These are phyloP conservation scores for Teleopsis dalmanni DNA, from an alignment of 1,140 invertebrate species.

Conservation along the genomic window DNA sequence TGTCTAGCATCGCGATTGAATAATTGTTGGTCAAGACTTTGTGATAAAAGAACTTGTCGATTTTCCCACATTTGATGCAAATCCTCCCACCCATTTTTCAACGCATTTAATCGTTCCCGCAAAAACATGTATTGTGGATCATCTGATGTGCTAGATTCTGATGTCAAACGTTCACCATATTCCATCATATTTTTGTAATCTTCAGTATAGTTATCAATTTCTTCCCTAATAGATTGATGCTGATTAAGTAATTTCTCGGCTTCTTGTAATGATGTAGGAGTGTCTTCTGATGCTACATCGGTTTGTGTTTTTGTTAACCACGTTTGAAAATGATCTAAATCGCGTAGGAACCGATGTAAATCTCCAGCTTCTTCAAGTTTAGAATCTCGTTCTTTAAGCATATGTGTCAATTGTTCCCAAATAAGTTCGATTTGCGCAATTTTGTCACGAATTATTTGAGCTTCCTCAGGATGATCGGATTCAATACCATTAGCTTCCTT, in stretches of 20 bases:
- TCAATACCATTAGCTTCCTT: constrained; percentile 87
- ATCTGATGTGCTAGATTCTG: constrained; percentile 70
- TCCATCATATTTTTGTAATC: constrained; percentile 99
- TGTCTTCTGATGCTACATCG: constrained; percentile 96
- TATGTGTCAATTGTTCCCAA: constrained; percentile 94
- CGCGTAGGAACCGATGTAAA: constrained; percentile 94
- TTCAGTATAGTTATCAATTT: constrained; percentile 97
- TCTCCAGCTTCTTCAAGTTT: constrained; percentile 98
- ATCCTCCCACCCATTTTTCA: constrained; percentile 98
- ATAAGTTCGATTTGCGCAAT: constrained; percentile 81
- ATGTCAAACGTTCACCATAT: constrained; percentile 71
- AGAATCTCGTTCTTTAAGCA: constrained; percentile 95
- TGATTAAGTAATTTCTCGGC: constrained; percentile 93
- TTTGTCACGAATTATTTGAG: constrained; percentile 82
- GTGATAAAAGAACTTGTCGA: constrained; percentile 85
- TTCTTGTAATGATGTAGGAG: constrained; percentile 90
- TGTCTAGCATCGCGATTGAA: constrained; percentile 95
- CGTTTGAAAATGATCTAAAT: constrained; percentile 98
- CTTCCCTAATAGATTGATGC: constrained; percentile 95
- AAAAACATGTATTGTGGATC: constrained; percentile 99
- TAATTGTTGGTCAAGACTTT: constrained; percentile 90
- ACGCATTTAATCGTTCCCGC: constrained; percentile 87
- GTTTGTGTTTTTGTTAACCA: constrained; percentile 98
- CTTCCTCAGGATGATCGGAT: constrained; percentile 92
- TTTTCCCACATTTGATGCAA: constrained; percentile 99